Base-by-base conservation (phyloP, 2,888 invertebrate genomes). In the Theodoxus fluviatilis region DNA sequence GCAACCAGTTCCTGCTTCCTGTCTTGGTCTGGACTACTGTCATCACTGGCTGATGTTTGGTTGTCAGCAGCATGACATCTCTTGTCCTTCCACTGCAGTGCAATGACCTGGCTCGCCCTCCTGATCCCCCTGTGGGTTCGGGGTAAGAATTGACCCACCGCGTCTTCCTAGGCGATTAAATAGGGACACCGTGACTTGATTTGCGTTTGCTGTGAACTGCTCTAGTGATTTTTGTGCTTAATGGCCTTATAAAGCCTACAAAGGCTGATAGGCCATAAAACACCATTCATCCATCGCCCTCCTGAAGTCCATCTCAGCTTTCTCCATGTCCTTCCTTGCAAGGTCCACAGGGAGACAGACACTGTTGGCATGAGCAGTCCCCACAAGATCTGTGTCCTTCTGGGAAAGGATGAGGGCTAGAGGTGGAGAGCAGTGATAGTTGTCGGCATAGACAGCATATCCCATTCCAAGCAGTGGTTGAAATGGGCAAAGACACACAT, bases 61-160 rank as follows among this genome's bases (percentile, higher is more conserved):
- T 70, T 35, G 70, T 57, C 3, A 70, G 59, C 2, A 66, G 18
- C 18, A 28, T 22, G n/a, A 70, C 66, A 1, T 72, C 69, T 3
- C 38, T 72, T 72, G 72, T 72, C 72, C 38, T 67, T 69, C 69
- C 69, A 71, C 22, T 38, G 12, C 2, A 70, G 1, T 28, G 47
- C 43, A 6, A 66, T 2, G 1, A 59, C 33, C 15, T 66, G 35
- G 0, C 61, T 47, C 1, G 35, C 15, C 3, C 31, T 25, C 31
- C 47, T 25, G 47, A 40, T 49, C 38, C 67, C 67, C 2, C 28
- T 18, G 7, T 66, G n/a, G n/a, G n/a, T n/a, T n/a, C n/a, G n/a
- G n/a, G n/a, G n/a, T n/a, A n/a, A n/a, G n/a, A n/a, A n/a, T n/a
- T n/a, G n/a, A n/a, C n/a, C n/a, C n/a, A n/a, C n/a, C n/a, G n/a